phyloP scores from a whole-genome alignment of 2,888 invertebrate genomes.

The Drosophila pegasa region DNA sequence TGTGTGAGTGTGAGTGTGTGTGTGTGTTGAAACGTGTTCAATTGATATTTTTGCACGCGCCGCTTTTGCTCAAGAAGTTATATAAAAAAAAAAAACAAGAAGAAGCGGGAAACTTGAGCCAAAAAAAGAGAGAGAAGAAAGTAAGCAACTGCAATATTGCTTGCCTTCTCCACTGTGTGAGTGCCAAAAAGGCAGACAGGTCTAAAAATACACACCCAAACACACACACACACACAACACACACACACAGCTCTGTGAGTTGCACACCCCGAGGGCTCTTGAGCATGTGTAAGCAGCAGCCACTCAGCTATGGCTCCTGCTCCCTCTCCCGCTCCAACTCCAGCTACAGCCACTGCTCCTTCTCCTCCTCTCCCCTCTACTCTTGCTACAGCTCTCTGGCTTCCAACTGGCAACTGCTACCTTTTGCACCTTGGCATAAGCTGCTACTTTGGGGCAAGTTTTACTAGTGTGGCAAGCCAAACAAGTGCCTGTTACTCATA shows the following conservation, averaged over 20 bases:
- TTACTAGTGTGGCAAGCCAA: conserved; percentile 64
- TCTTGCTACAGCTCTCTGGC: conserved; percentile 2
- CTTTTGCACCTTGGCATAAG: conserved; percentile 45
- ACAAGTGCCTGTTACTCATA: conserved; percentile 67
- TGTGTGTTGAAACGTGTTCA: conserved; percentile 75
- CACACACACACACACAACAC: not conserved
- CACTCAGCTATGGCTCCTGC: conserved; percentile 33
- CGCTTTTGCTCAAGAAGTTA: conserved; percentile 70
- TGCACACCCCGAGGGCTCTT: conserved; percentile 44
- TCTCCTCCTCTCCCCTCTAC: too few species aligned
- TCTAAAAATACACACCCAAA: conserved; percentile 63
- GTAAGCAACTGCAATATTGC: conserved; percentile 74
- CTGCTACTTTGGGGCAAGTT: conserved; percentile 70
- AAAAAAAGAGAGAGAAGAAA: conserved; percentile 40
- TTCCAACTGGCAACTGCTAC: conserved; percentile 4
- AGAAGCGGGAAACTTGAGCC: conserved; percentile 55
- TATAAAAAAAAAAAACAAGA: conserved; percentile 78
- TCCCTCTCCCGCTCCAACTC: not conserved
- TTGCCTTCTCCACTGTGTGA: conserved; percentile 40
- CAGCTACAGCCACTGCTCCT: not conserved
- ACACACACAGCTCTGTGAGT: not conserved
- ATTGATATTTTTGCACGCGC: conserved; percentile 79
- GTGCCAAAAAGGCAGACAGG: conserved; percentile 70
- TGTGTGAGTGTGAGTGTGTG: conserved; percentile 8
- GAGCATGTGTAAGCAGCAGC: conserved; percentile 54